Evolutionary conservation across 2,888 invertebrate genomes (phyloP), one percentile per base, ranked within the genome.

Genomic region (Seira musarum): DNA sequence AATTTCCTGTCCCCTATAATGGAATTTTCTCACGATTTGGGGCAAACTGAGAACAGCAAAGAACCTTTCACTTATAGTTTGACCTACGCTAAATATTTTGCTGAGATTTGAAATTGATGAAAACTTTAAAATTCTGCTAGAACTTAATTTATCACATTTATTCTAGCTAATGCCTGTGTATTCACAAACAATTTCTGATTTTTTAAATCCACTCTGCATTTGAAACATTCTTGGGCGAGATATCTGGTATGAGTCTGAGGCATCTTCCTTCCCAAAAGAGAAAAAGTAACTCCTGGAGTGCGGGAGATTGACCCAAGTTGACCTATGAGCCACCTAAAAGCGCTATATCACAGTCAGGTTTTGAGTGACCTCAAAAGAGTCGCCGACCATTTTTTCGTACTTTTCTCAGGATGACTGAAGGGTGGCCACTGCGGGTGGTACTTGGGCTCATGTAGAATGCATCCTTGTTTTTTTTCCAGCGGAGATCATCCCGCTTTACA

Each of bases 331-430:
- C 82, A 82, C 80, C 82, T 74, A 82, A 85, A 83, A 83, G 82
- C 82, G 83, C 85, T 85, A 82, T 82, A 85, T 83, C 83, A 83
- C 81, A 85, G 82, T 85, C 85, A 85, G 82, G 75, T 75, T 83
- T 81, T 85, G 83, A 85, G 77, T 85, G 85, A 85, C 85, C 85
- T 83, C 85, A 85, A 85, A 85, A n/a, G 83, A 83, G 81, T 83
- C 78, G 81, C 85, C 85, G 85, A 82, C 83, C 67, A 77, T 84
- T 82, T 81, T 84, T 84, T 83, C 76, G 69, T 80, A 76, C 73
- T 80, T 76, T 81, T 77, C 81, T 76, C 78, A 70, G 78, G 80
- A 83, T 85, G 85, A 85, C 79, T 82, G 85, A 85, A 85, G 83
- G 85, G 85, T 85, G 85, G 85, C 77, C 85, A n/a, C 74, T 30